Base-by-base conservation (phyloP, 2,888 invertebrate species). In the Drepanosiphum platanoidis region DNA sequence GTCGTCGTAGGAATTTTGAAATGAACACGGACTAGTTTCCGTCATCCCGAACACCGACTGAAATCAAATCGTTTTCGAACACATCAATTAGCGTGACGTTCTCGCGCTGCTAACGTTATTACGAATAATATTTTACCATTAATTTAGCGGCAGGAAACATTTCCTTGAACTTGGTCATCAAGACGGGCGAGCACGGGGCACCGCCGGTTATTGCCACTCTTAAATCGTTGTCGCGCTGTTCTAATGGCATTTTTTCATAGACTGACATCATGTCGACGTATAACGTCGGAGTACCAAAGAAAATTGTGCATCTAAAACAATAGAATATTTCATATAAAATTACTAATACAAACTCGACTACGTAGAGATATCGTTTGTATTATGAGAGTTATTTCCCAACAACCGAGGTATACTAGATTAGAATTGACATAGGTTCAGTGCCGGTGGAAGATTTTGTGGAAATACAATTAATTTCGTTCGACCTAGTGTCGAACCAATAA, bases 261-360 rank as follows among this genome's bases (percentile, higher is more conserved):
- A 61, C 61, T 0, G 90, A 90, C 68, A 95, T 89, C 87, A 95
- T 90, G 90, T 96, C 95, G n/a, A 95, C 92, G 89, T 94, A 94
- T 96, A 96, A 96, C 2, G 96, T 96, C 9, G 96, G 96, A 0
- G 96, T 95, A 70, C 96, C 96, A 88, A 93, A 93, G 36, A 94
- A 89, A 1, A 93, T 90, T 0, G 93, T 93, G 88, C 95, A 95
- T 88, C 95, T 95, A 88, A 79, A n/a, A n/a, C n/a, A n/a, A n/a
- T n/a, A n/a, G n/a, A n/a, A n/a, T n/a, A n/a, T n/a, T n/a, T n/a
- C n/a, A n/a, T n/a, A n/a, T n/a, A n/a, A n/a, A n/a, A n/a, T n/a
- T n/a, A n/a, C n/a, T n/a, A n/a, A 36, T 34, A 58, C 18, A 42
- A 66, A 79, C 22, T 52, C 1, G 22, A 52, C 15, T 52, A 5